These are phyloP conservation scores for Carcinoscorpius rotundicauda DNA, from an alignment of 1,140 invertebrate species.

Conservation along the genomic window DNA sequence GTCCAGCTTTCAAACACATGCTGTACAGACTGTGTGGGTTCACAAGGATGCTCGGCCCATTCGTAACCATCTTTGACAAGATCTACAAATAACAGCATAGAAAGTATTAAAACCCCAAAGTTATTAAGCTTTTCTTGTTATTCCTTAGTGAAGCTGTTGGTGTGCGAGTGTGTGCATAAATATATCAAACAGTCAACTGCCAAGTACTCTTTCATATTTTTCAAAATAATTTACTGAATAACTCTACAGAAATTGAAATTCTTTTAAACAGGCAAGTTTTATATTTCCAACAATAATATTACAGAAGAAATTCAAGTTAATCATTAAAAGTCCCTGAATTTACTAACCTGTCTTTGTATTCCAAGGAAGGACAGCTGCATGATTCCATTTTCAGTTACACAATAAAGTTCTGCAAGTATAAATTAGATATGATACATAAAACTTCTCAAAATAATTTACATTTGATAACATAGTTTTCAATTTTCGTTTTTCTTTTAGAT, in stretches of 20 bases:
- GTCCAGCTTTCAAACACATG: conserved; percentile 44
- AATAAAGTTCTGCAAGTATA: conserved; percentile 26
- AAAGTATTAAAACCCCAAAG: not conserved
- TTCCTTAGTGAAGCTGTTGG: conserved; percentile 8
- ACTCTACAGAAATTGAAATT: no score
- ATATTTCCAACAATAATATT: no score
- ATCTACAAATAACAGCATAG: conserved; percentile 33
- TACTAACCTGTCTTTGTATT: conserved; percentile 27
- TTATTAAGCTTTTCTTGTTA: conserved; percentile 3
- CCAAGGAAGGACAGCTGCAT: conserved; percentile 28
- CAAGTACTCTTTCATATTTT: no score
- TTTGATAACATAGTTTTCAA: no score
- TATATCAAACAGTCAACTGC: no score
- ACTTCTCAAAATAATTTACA: conserved; percentile 1
- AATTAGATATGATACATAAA: conserved; percentile 23
- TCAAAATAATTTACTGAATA: no score
- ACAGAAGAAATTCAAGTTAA: conserved; percentile 4
- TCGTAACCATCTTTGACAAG: no score
- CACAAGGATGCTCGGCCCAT: conserved; percentile 44
- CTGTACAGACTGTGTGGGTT: conserved; percentile 50
- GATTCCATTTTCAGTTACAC: conserved; percentile 27
- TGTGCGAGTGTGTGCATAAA: not conserved
- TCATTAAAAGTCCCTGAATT: not conserved
- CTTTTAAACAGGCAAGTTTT: no score
- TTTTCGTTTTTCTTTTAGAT: no score